A percentile compares a stretch with the other conserved stretches of the same genome.
Evolutionary conservation across 1,140 invertebrate genomes (phyloP).

Genomic region (Platyscapa corneri): DNA sequence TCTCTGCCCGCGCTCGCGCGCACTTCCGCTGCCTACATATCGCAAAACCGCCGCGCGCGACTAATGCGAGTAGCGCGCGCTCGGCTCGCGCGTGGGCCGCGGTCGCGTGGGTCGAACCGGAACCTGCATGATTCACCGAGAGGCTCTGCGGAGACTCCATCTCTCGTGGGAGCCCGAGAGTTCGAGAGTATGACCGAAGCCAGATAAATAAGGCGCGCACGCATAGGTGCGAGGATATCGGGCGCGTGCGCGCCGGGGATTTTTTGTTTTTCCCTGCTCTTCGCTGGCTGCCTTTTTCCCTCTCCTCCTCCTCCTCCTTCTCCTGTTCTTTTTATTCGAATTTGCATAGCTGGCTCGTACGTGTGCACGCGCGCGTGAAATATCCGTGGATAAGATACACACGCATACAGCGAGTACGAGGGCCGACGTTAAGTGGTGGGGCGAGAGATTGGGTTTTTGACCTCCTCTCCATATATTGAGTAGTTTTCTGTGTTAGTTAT

Average conservation of each 20-base stretch:
- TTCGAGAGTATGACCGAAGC: conserved; percentile 14
- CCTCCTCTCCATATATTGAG: conserved; percentile 17
- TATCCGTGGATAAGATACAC: conserved; percentile 29
- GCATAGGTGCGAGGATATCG: conserved; percentile 39
- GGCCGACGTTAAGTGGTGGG: background rate
- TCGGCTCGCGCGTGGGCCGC: conserved; percentile 38
- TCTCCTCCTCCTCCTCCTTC: background rate
- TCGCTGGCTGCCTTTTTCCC: background rate
- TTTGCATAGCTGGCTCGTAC: conserved; percentile 20
- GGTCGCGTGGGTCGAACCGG: conserved; percentile 70
- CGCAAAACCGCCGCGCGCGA: background rate
- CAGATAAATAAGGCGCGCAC: conserved; percentile 47
- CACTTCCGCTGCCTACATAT: conserved; percentile 49
- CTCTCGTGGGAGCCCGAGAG: conserved; percentile 42
- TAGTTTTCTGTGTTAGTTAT: conserved; percentile 27
- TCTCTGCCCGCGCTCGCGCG: too few species aligned
- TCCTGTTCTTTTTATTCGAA: conserved; percentile 20
- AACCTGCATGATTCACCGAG: conserved; percentile 71
- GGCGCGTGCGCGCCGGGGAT: conserved; percentile 13
- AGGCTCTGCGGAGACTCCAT: conserved; percentile 13
- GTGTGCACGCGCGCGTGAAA: conserved; percentile 13
- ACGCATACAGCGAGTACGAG: conserved; percentile 6
- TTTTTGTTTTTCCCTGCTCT: background rate
- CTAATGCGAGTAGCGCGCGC: conserved; percentile 52
- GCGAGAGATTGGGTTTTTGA: conserved; percentile 42